Percentiles rank a stretch among this genome's conserved stretches.
These are phyloP conservation scores for Drosophila mayaguana DNA, from an alignment of 2,888 invertebrate species.

Conservation along the genomic window DNA sequence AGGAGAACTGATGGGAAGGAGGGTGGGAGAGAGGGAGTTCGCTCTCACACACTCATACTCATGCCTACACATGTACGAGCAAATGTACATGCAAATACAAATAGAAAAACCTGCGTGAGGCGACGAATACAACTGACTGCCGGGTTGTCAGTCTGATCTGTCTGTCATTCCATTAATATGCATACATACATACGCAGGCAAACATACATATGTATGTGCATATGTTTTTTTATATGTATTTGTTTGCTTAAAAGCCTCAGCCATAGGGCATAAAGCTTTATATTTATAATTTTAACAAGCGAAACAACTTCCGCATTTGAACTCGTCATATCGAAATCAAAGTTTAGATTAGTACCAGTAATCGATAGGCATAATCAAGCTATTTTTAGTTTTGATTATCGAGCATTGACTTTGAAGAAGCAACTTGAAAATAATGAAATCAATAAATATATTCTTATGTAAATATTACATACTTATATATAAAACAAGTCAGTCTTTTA, in stretches of 20 bases:
- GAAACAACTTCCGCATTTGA: conserved; percentile 41
- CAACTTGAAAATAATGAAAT: too few relatives aligned
- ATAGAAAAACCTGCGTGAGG: conserved; percentile 32
- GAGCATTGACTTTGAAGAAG: neutral
- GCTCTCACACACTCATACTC: conserved; percentile 7
- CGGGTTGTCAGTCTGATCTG: conserved; percentile 48
- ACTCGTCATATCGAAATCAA: conserved; percentile 29
- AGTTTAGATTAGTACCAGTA: conserved; percentile 3
- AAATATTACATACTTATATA: too few relatives aligned
- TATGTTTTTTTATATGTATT: conserved; percentile 1
- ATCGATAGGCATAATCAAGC: neutral
- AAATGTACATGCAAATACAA: conserved; percentile 32
- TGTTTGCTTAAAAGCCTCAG: conserved; percentile 35
- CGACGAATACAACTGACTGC: conserved; percentile 47
- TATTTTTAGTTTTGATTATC: neutral
- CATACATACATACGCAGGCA: conserved; percentile 11
- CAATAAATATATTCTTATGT: too few relatives aligned
- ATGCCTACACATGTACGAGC: conserved; percentile 1
- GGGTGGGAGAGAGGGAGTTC: neutral
- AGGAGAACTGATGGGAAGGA: neutral
- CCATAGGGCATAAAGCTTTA: conserved; percentile 39
- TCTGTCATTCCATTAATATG: conserved; percentile 40
- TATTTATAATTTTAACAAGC: conserved; percentile 24
- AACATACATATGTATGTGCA: neutral
- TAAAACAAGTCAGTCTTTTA: neutral